A percentile compares a stretch with the other conserved stretches of the same genome.
These are phyloP conservation scores for Deroptyus accipitrinus DNA, from an alignment of 2,113 vertebrate species.

Conservation along the genomic window DNA sequence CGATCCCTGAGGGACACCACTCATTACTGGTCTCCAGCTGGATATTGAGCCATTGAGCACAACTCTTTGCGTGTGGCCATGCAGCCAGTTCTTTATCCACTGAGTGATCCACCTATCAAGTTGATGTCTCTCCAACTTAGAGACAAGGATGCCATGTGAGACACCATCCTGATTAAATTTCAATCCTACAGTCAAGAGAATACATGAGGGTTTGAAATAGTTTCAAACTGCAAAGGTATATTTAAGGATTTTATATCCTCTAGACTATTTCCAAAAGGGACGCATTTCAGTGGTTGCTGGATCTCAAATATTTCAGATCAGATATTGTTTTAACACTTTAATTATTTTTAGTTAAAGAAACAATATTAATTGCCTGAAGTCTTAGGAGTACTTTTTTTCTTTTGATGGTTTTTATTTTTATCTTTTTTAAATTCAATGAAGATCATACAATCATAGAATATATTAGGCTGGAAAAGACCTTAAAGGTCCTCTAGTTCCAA, in stretches of 20 bases:
- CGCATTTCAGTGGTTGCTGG: neutral
- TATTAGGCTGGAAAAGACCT: neutral
- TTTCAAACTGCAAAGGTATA: neutral
- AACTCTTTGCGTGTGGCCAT: too few species aligned
- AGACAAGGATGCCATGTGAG: too few species aligned
- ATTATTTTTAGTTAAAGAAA: neutral
- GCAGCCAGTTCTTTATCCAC: too few species aligned
- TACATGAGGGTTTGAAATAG: neutral
- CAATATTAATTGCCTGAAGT: neutral
- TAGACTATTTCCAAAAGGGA: neutral
- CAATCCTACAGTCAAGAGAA: neutral
- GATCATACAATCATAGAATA: neutral
- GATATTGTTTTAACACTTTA: neutral
- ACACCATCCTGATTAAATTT: neutral
- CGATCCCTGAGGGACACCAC: too few species aligned
- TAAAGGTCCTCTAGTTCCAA: neutral
- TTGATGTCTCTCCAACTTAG: too few species aligned
- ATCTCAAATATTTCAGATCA: neutral
- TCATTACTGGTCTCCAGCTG: too few species aligned
- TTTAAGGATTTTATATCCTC: neutral
- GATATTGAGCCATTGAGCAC: too few species aligned
- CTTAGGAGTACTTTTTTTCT: neutral
- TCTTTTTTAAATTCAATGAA: neutral
- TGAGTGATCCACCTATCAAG: too few species aligned
- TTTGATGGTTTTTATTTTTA: neutral